phyloP scores from a whole-genome alignment of 2,797 vertebrate species.

The Masticophis lateralis region DNA sequence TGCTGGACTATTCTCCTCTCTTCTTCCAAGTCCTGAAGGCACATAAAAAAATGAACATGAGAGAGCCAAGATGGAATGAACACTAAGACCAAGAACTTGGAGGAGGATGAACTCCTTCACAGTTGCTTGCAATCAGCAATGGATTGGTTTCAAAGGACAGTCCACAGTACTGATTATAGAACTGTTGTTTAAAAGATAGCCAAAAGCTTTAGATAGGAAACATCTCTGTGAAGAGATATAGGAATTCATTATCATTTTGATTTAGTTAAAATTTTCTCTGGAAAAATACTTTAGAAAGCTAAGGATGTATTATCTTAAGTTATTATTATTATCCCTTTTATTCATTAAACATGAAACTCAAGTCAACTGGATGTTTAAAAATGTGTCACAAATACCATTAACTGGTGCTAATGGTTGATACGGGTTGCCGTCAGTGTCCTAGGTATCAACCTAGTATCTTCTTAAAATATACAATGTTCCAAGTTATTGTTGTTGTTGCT shows the following conservation, averaged over 20 bases:
- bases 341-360: too few species aligned
- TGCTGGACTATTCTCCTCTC: not conserved
- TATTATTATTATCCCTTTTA: not conserved
- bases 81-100: not conserved
- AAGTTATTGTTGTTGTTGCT: too few species aligned
- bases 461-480: too few species aligned
- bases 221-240: not conserved
- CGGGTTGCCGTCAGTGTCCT: too few species aligned
- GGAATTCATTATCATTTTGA: conserved; percentile 26
- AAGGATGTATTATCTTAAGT: not conserved
- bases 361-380: too few species aligned
- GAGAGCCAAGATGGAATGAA: not conserved
- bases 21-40: not conserved
- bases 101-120: not conserved
- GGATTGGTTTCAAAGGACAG: not conserved
- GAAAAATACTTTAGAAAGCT: not conserved
- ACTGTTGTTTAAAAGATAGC: not conserved
- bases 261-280: conserved; percentile 14
- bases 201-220: not conserved
- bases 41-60: not conserved
- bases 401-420: too few species aligned
- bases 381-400: too few species aligned
- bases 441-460: too few species aligned
- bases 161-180: not conserved
- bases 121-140: not conserved